A percentile compares a stretch with the other conserved stretches of the same genome.
phyloP scores from a whole-genome alignment of 2,797 vertebrate genomes.

The Sebastes goodei region DNA sequence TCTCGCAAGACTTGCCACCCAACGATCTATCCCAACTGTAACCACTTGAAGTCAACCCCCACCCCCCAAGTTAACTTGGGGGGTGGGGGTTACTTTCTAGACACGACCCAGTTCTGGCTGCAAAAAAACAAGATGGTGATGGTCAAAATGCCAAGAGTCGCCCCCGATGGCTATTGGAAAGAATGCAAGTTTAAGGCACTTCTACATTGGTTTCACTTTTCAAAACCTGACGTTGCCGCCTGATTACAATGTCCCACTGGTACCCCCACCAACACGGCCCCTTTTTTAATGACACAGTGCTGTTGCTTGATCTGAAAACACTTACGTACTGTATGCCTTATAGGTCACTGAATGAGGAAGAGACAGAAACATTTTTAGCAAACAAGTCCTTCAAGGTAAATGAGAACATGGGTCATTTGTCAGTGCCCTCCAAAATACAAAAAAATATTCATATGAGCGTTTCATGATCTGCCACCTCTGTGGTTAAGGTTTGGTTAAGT shows the following conservation, averaged over 20 bases:
- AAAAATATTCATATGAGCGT: neutral
- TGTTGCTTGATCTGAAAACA: neutral
- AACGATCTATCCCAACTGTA: fast-evolving
- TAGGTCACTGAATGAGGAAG: neutral
- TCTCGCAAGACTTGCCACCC: no score
- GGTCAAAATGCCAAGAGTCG: neutral
- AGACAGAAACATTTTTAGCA: neutral
- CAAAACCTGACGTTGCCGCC: fast-evolving
- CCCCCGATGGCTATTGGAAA: neutral
- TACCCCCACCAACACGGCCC: neutral
- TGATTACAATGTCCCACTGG: fast-evolving
- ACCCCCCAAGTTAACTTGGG: no score
- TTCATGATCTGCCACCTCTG: neutral
- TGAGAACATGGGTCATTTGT: neutral
- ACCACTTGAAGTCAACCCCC: no score
- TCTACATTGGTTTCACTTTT: fast-evolving
- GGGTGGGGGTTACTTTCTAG: no score
- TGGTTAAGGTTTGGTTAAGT: neutral
- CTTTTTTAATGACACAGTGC: neutral
- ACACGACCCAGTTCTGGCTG: no score
- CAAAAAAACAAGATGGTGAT: no score
- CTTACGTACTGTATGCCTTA: no score
- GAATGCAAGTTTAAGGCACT: neutral
- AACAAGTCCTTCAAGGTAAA: neutral
- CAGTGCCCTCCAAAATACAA: neutral